Evolutionary conservation across 2,113 vertebrate species (phyloP).

Genomic region (Grantiella picta): DNA sequence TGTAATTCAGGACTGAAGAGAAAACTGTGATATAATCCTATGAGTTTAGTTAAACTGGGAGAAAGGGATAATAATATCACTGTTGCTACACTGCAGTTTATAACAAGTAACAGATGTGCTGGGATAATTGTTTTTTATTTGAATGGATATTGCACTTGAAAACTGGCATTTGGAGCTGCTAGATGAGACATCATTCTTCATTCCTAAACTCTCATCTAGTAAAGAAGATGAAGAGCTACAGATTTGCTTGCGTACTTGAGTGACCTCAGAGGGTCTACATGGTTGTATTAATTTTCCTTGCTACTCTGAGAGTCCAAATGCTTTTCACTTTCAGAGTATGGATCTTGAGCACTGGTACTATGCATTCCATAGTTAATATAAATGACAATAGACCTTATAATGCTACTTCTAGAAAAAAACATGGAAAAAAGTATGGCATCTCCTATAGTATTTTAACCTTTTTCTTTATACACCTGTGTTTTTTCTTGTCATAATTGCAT

Average conservation of each 20-base stretch:
- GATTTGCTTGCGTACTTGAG: background rate
- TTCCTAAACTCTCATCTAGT: background rate
- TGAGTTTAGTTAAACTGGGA: background rate
- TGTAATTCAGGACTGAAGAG: background rate
- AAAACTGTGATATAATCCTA: background rate
- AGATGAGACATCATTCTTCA: background rate
- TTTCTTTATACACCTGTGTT: background rate
- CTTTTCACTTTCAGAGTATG: background rate
- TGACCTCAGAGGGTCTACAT: background rate
- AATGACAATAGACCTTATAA: background rate
- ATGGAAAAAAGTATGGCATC: background rate
- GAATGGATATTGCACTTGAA: background rate
- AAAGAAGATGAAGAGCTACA: background rate
- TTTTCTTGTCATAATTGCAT: background rate
- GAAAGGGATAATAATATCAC: background rate
- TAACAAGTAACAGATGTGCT: background rate
- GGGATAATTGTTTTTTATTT: background rate
- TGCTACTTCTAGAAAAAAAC: background rate
- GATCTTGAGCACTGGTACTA: background rate
- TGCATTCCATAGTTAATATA: background rate
- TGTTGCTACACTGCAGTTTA: background rate
- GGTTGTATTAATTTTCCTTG: background rate
- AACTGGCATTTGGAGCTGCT: background rate
- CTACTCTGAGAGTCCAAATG: background rate
- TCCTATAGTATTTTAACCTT: background rate